Conservation (phyloP, 2,113 vertebrate species). For the Andinoacara biseriatus region DNA sequence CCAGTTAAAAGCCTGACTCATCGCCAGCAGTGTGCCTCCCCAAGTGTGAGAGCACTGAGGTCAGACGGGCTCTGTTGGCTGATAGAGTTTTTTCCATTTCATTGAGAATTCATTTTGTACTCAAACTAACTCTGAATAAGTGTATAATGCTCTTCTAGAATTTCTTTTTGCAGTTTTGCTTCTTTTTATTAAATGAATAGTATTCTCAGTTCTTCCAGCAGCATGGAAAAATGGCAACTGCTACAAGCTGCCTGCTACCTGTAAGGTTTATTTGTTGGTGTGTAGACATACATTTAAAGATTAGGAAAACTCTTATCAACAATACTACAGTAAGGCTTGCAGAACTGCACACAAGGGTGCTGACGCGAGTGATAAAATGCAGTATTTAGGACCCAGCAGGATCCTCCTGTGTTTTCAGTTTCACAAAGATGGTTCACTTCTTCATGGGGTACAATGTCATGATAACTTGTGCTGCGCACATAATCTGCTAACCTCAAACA, state of each 20-base stretch:
- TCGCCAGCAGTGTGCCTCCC: slow-evolving; percentile 36
- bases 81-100: slow-evolving; percentile 51
- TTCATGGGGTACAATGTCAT: background rate
- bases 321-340: background rate
- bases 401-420: background rate
- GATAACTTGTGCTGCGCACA: background rate
- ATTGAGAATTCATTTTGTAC: slow-evolving; percentile 5
- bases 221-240: background rate
- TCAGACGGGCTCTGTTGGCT: slow-evolving; percentile 38
- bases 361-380: background rate
- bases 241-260: background rate
- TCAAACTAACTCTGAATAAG: background rate
- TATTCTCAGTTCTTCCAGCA: background rate
- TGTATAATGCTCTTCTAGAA: background rate
- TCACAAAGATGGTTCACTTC: background rate
- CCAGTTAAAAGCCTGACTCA: slow-evolving; percentile 65
- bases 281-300: background rate
- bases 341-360: background rate
- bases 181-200: background rate
- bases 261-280: background rate
- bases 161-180: background rate
- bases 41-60: slow-evolving; percentile 36
- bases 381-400: background rate
- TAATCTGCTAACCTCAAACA: background rate
- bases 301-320: background rate